Evolutionary conservation across 1,140 invertebrate species (phyloP), one percentile per base, ranked within the genome.

Genomic region (Nasonia vitripennis): DNA sequence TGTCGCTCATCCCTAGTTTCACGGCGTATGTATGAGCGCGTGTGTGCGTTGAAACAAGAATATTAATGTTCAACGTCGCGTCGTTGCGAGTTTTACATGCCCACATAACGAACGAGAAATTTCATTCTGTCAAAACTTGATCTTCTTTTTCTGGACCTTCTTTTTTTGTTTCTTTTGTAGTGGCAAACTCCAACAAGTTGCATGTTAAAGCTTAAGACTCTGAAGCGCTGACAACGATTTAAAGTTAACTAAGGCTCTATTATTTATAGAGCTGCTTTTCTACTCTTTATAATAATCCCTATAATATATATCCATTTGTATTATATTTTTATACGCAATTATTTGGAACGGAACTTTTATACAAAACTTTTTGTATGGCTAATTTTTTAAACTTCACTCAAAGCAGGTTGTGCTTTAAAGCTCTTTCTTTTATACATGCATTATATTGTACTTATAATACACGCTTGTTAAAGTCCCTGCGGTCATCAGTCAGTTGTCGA

Each of bases 111-210:
- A 23, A 83, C 6, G 34, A 78, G 2, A n/a, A 31, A 84, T 73
- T 84, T 37, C 27, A 79, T 55, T 84, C 68, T 71, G 77, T 78
- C n/a, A 45, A 83, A 34, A 77, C 51, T 83, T 41, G 62, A 78
- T 70, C 71, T 67, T 78, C 51, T 62, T 83, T 83, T 77, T 82
- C 41, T 82, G 74, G 55, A 78, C 55, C 70, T 34, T 80, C 17
- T 78, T 79, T 79, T 85, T 80, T 85, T 80, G 48, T 80, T 85
- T 74, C 70, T 80, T 85, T 80, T 80, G 45, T 80, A 80, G 78
- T 74, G 83, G 37, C 48, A 84, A 84, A 73, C 67, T 73, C 6
- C 74, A 79, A 84, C 73, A 67, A 51, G 41, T 84, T 79, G 83
- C 83, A 79, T 79, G 68, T 73, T 84, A 55, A 70, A 73, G 68